phyloP scores from a whole-genome alignment of 1,140 invertebrate species.

The Augochlora pura region DNA sequence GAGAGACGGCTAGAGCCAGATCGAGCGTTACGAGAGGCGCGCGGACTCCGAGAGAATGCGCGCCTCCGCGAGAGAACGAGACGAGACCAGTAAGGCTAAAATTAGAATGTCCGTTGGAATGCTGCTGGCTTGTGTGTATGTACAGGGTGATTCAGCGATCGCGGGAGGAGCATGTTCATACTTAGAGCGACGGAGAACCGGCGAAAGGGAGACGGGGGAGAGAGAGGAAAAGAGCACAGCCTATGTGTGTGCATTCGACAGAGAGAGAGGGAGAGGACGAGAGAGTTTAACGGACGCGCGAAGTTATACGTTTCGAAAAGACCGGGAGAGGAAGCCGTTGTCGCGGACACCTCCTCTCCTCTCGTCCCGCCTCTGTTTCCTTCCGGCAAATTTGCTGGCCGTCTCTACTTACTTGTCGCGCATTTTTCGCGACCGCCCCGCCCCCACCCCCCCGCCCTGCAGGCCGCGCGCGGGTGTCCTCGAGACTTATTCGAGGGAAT shows the following conservation, averaged over 20 bases:
- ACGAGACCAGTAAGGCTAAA: constrained; percentile 71
- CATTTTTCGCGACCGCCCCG: neutral
- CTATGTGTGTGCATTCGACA: too few species aligned
- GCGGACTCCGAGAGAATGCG: constrained; percentile 29
- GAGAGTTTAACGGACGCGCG: constrained; percentile 43
- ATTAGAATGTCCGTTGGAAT: constrained; percentile 77
- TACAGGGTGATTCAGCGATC: constrained; percentile 65
- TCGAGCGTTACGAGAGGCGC: constrained; percentile 18
- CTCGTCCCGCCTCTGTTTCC: neutral
- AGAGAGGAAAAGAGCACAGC: constrained; percentile 4
- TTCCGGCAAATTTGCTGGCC: constrained; percentile 11
- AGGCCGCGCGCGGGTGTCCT: constrained; percentile 3
- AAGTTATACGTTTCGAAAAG: constrained; percentile 5
- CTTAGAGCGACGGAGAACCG: neutral
- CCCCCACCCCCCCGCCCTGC: too few species aligned
- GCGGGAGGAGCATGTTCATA: constrained; percentile 30
- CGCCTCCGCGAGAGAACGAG: constrained; percentile 53
- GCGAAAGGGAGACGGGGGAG: too few species aligned
- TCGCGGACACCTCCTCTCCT: neutral
- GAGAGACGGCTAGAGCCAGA: constrained; percentile 23
- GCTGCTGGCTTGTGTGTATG: constrained; percentile 65
- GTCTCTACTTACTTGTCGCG: neutral
- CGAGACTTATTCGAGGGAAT: constrained; percentile 1
- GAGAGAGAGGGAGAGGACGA: constrained; percentile 10
- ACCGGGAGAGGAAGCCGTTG: neutral